Evolutionary conservation across 2,888 invertebrate genomes (phyloP).

Genomic region (Hymenopus coronatus): DNA sequence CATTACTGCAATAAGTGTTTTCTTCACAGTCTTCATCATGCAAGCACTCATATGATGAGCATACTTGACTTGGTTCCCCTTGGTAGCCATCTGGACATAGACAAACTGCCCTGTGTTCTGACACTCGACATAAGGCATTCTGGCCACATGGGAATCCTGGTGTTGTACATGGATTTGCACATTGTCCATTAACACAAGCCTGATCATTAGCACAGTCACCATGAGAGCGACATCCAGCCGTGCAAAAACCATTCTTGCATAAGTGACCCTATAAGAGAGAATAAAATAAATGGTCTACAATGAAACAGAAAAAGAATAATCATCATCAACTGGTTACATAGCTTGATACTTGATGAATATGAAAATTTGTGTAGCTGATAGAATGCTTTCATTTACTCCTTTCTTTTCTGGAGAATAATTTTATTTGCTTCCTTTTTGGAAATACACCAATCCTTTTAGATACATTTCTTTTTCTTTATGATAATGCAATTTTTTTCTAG

Average conservation of each 20-base stretch:
- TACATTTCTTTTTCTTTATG: not conserved
- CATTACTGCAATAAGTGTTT: slow-evolving; percentile 69
- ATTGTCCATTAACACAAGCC: slow-evolving; percentile 66
- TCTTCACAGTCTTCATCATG: slow-evolving; percentile 72
- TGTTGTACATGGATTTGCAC: slow-evolving; percentile 66
- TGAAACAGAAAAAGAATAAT: not conserved
- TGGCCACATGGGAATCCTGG: slow-evolving; percentile 69
- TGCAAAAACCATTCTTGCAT: slow-evolving; percentile 57
- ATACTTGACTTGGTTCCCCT: slow-evolving; percentile 74
- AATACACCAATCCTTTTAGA: not conserved
- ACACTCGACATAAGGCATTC: slow-evolving; percentile 75
- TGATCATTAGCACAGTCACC: slow-evolving; percentile 75
- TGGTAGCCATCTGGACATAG: slow-evolving; percentile 83
- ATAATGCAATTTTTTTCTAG: not conserved
- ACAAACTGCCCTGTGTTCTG: slow-evolving; percentile 79
- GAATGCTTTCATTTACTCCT: not conserved
- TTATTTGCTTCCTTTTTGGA: not conserved
- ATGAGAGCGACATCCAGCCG: slow-evolving; percentile 76
- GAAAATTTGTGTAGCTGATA: not conserved
- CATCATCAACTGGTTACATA: not conserved
- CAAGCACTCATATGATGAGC: slow-evolving; percentile 74
- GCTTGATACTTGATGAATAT: not conserved
- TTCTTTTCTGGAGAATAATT: not conserved
- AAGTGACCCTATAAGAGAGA: slow-evolving; percentile 22
- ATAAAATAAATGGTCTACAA: not conserved